Percentiles rank a stretch among this genome's conserved stretches.
Evolutionary conservation across 2,888 invertebrate species (phyloP).

Genomic region (Spisula solida): DNA sequence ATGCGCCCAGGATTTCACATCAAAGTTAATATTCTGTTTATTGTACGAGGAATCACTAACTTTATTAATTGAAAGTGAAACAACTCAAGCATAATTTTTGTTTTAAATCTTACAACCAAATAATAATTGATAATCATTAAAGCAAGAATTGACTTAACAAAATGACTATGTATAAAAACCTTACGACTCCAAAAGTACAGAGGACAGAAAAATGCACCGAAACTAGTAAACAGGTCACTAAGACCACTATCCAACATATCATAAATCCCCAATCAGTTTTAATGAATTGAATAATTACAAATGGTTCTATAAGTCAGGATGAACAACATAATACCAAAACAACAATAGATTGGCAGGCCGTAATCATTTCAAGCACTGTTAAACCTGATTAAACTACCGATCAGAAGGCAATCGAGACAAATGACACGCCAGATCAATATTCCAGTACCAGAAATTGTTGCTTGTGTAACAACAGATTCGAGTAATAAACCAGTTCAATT

Average conservation of each 20-base stretch:
- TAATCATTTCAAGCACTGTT: constrained; percentile 44
- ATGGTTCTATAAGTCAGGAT: not conserved
- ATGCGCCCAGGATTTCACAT: not conserved
- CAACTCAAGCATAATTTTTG: not conserved
- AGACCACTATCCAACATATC: not conserved
- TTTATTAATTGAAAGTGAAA: not conserved
- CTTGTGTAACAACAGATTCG: not conserved
- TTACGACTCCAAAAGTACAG: too few species aligned
- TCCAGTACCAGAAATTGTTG: constrained; percentile 19
- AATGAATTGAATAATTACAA: constrained; percentile 2
- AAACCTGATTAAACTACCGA: constrained; percentile 50
- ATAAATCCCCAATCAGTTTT: not conserved
- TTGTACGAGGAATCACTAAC: not conserved
- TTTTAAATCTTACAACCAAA: not conserved
- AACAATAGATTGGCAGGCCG: not conserved
- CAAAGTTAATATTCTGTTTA: constrained; percentile 1
- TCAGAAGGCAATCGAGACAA: constrained; percentile 43
- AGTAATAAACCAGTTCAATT: constrained; percentile 2
- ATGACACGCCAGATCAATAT: constrained; percentile 27
- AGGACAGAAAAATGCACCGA: not conserved
- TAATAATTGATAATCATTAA: not conserved
- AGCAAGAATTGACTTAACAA: not conserved
- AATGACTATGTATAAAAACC: too few species aligned
- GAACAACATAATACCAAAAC: constrained; percentile 3
- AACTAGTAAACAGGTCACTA: not conserved